phyloP scores from a whole-genome alignment of 2,113 vertebrate species.

The Boleophthalmus pectinirostris region DNA sequence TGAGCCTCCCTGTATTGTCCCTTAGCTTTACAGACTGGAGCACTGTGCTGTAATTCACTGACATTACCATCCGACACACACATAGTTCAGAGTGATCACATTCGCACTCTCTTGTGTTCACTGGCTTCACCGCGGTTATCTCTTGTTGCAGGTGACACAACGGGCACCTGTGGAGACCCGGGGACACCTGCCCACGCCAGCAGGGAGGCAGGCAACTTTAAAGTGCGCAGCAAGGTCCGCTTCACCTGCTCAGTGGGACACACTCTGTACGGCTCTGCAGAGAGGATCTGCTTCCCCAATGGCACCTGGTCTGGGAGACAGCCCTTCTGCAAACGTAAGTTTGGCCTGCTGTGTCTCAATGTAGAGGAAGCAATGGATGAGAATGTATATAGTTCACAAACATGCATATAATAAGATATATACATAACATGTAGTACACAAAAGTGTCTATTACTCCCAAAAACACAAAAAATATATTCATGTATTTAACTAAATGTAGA shows the following conservation, averaged over 20 bases:
- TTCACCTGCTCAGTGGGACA: conserved; percentile 92
- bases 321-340: conserved; percentile 95
- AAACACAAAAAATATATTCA: background rate
- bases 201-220: conserved; percentile 89
- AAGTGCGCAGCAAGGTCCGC: conserved; percentile 88
- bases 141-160: conserved; percentile 80
- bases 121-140: conserved; percentile 45
- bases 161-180: conserved; percentile 91
- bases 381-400: background rate
- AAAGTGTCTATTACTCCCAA: background rate
- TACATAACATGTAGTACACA: background rate
- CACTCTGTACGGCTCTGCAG: conserved; percentile 89
- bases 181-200: conserved; percentile 91
- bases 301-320: conserved; percentile 95
- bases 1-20: conserved; percentile 21
- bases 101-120: conserved; percentile 30
- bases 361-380: background rate
- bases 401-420: background rate
- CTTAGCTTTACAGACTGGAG: conserved; percentile 26
- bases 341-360: conserved; percentile 17
- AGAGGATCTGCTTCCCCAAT: conserved; percentile 92
- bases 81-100: conserved; percentile 4
- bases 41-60: conserved; percentile 26
- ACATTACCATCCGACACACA: conserved; percentile 16
- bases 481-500: background rate